Evolutionary conservation across 2,113 vertebrate genomes (phyloP), one percentile per base, ranked within the genome.

Genomic region (Semicossyphus pulcher): DNA sequence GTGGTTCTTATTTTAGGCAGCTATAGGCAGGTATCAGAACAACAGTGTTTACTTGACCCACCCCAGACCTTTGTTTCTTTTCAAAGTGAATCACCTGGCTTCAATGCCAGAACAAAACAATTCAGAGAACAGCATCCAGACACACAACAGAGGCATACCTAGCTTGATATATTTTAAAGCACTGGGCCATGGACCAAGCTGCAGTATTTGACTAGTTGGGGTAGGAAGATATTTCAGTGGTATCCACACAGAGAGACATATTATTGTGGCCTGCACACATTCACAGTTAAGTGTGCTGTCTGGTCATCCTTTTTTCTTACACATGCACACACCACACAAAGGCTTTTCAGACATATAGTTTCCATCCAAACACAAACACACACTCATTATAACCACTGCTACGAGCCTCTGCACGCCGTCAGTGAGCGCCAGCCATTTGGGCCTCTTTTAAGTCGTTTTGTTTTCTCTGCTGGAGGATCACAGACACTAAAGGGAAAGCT

Each of bases 401-500:
- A 21, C 21, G 65, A 61, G 67, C 45, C 42, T 76, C 73, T 44
- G 51, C 62, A 32, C 64, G 72, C 16, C 4, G 49, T 64, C 77
- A 72, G 58, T 47, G 58, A 70, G 65, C 61, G 44, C 2, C 41
- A 69, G 64, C 70, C 72, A 76, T 84, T 82, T 53, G 70, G 36
- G 71, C 84, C 34, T 75, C 60, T 82, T 79, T 72, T 61, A 79
- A 78, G 47, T 48, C 29, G 31, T 75, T 87, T 59, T 76, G 57
- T 80, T 84, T 68, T 83, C 69, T 77, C 71, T 70, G 63, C 75
- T 56, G 64, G 48, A 85, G 37, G 80, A 86, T 72, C 56, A 81
- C 64, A 88, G 52, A 52, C 52, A 48, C 57, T 58, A 57, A 64
- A 84, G 63, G 49, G 76, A 83, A 73, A 76, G 72, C 79, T 85